Evolutionary conservation across 2,113 vertebrate species (phyloP), one percentile per base, ranked within the genome.

Genomic region (Urocynchramus pylzowi): DNA sequence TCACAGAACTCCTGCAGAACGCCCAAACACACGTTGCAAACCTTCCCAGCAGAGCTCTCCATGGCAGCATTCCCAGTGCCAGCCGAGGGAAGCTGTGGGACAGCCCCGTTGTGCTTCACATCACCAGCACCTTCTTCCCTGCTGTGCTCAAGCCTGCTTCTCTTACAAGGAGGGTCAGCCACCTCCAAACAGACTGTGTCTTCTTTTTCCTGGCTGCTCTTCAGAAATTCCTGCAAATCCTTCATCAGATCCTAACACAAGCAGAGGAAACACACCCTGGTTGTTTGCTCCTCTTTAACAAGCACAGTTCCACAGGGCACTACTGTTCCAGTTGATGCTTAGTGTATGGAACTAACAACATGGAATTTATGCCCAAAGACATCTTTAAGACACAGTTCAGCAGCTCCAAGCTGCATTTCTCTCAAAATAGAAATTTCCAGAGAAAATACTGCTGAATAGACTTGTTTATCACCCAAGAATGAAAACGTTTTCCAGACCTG

Each of bases 21-120:
- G 59, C 99, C 99, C 95, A 99, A 91, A 94, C 99, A 99, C 65
- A 98, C 95, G 14, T 98, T 99, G 89, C 99, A 99, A 35, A 98
- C 97, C 12, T 54, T 33, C 7, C 69, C 35, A 69, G 90, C 50
- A 0, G 53, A 82, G 30, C 73, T 86, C 50, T 86, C 60, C 37
- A 8, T 7, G 6, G 87, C 49, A 39, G 67, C 10, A 7, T 16
- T 96, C 26, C 80, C 92, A 14, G 42, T 92, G 3, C 79, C 37
- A 24, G 47, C 24, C 0, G 8, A 24, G 13, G 90, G 87, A 17
- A 61, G 9, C 56, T 44, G 75, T 6, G 42, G 80, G 7, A 95
- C 5, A 1, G 57, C 88, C 70, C 95, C 95, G n/a, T 98, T 97
- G 73, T 93, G 87, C 52, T 77, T 96, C 39, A 67, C 23, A 49